Percentiles rank a stretch among this genome's conserved stretches.
Evolutionary conservation across 2,113 vertebrate genomes (phyloP).

Genomic region (Connochaetes taurinus): DNA sequence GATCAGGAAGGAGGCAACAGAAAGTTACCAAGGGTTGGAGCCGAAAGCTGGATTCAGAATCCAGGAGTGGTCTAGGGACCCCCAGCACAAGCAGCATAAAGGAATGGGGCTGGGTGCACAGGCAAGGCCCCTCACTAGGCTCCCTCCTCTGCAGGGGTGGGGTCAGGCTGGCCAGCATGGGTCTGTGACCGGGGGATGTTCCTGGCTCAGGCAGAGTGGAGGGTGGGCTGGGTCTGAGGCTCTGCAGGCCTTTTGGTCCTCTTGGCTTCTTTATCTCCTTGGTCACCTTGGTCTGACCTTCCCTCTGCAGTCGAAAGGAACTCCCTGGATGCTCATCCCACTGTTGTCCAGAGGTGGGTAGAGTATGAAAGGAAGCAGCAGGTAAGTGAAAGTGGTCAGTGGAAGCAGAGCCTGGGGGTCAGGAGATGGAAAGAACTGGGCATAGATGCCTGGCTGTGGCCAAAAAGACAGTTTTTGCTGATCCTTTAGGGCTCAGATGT

Average conservation of each 20-base stretch:
- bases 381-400: not conserved
- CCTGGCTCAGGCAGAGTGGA: not conserved
- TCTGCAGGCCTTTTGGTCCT: not conserved
- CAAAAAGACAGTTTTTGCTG: constrained; percentile 17
- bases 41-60: not conserved
- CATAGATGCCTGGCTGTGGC: not conserved
- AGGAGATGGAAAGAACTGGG: not conserved
- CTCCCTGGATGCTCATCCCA: not conserved
- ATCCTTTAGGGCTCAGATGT: not conserved
- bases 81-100: not conserved
- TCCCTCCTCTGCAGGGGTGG: not conserved
- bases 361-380: not conserved
- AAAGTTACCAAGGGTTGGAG: not conserved
- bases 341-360: not conserved
- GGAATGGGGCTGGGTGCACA: not conserved
- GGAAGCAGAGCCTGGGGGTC: not conserved
- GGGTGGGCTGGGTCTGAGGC: not conserved
- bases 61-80: not conserved
- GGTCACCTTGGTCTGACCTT: not conserved
- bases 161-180: not conserved
- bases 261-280: not conserved
- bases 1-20: not conserved
- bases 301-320: not conserved
- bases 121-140: rapidly evolving
- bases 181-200: not conserved